phyloP scores from a whole-genome alignment of 2,888 invertebrate genomes.

The Melanostoma scalare region DNA sequence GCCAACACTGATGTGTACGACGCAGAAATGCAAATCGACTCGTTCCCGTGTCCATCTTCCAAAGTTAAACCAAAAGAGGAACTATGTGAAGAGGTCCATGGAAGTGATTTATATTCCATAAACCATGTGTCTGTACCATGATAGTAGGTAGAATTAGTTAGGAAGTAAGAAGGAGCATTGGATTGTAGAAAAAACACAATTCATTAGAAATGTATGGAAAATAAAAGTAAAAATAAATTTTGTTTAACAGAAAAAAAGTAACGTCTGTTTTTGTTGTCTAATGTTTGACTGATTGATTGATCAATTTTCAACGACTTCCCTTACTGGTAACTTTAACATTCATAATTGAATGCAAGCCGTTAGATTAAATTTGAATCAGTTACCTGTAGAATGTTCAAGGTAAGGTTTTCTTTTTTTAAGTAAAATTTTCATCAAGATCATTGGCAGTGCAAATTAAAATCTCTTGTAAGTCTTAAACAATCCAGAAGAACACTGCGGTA shows the following conservation, averaged over 20 bases:
- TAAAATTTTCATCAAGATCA: no score
- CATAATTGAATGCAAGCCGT: no score
- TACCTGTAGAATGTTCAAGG: no score
- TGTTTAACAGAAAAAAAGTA: slow-evolving; percentile 5
- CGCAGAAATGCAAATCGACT: slow-evolving; percentile 20
- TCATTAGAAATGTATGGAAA: not conserved
- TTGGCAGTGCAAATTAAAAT: not conserved
- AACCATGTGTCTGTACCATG: slow-evolving; percentile 19
- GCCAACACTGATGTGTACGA: slow-evolving; percentile 57
- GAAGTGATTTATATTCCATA: slow-evolving; percentile 18
- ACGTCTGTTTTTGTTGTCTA: no score
- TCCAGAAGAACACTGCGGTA: not conserved
- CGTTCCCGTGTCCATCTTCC: slow-evolving; percentile 5
- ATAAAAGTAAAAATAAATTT: slow-evolving; percentile 11
- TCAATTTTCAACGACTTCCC: no score
- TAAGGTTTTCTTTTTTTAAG: no score
- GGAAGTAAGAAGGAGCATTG: not conserved
- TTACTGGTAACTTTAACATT: no score
- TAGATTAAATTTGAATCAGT: no score
- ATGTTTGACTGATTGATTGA: no score
- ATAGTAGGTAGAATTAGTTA: not conserved
- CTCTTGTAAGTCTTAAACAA: no score
- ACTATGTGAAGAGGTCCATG: slow-evolving; percentile 23
- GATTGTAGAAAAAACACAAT: not conserved
- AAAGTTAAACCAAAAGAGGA: slow-evolving; percentile 58